Base-by-base conservation (phyloP, 1,140 invertebrate genomes). In the Heliconius congener region DNA sequence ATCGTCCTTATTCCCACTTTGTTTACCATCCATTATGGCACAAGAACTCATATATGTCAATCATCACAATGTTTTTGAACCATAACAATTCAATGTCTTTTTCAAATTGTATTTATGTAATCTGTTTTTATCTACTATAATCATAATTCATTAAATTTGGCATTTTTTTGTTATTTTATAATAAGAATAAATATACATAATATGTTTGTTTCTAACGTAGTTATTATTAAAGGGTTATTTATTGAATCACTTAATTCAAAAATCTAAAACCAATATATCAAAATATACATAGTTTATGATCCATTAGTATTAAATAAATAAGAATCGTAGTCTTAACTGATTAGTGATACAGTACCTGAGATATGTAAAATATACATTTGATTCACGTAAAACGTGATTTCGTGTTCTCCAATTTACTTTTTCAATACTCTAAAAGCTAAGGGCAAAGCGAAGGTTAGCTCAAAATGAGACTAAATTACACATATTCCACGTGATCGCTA, bases 401-500 rank as follows among this genome's bases (percentile, higher is more conserved):
- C 78, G 74, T 9, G 66, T 37, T 57, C 73, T n/a, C 66, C 52
- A 46, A 80, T 80, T 80, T 74, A 76, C 76, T 80, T 60, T 55
- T 71, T 57, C 75, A 81, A 81, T 77, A 77, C 71, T 81, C 79
- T 77, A 81, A 81, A 79, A 76, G 81, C 74, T 71, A 83, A 77
- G 83, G 80, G 79, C 81, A 82, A 85, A 86, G 76, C 79, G 81
- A 85, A 88, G 80, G 82, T 85, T 83, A 70, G 76, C 79, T 71
- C 75, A 74, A 82, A 84, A 83, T 85, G 72, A 80, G 82, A 82
- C 78, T 75, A 39, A 82, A 82, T 77, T 81, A 86, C 88, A 88
- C 85, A 88, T 88, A 91, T 88, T 88, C 86, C 87, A 88, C 86
- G 81, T 73, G 82, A 85, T 86, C 83, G 81, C 83, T 86, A 82